A percentile compares a stretch with the other conserved stretches of the same genome.
Conservation (phyloP, 2,888 invertebrate species). For the Volucella bombylans region DNA sequence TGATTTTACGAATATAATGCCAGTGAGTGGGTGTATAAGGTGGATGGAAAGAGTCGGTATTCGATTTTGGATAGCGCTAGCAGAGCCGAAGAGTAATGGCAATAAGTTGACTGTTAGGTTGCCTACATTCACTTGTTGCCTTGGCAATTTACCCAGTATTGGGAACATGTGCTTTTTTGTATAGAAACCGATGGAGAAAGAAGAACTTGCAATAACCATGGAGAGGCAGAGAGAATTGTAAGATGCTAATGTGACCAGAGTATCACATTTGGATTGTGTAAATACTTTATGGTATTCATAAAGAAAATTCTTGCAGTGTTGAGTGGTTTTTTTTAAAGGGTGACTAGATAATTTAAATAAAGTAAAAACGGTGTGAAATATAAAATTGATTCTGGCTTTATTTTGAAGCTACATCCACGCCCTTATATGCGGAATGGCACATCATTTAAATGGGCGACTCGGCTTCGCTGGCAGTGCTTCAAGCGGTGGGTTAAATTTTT, state of each 20-base stretch:
- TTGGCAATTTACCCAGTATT: slow-evolving; percentile 11
- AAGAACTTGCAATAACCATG: slow-evolving; percentile 30
- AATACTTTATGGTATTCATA: too few species aligned
- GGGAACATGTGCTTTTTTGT: slow-evolving; percentile 68
- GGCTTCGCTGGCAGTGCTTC: too few species aligned
- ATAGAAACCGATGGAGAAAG: slow-evolving; percentile 49
- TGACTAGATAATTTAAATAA: too few species aligned
- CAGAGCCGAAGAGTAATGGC: slow-evolving; percentile 27
- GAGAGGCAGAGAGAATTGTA: background rate
- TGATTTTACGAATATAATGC: slow-evolving; percentile 25
- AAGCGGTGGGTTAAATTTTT: too few species aligned
- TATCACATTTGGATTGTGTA: background rate
- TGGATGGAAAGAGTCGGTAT: background rate
- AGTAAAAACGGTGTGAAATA: too few species aligned
- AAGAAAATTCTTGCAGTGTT: too few species aligned
- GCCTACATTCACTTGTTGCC: slow-evolving; percentile 65
- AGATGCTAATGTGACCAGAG: slow-evolving; percentile 14
- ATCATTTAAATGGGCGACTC: too few species aligned
- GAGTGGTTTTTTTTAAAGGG: too few species aligned
- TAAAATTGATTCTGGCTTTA: too few species aligned
- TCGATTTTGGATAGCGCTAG: background rate
- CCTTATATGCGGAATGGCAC: too few species aligned
- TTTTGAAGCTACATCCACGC: too few species aligned
- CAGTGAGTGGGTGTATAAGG: slow-evolving; percentile 31
- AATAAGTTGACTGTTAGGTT: slow-evolving; percentile 48